These are phyloP conservation scores for Zalophus californianus DNA, from an alignment of 2,797 vertebrate genomes.

Conservation along the genomic window DNA sequence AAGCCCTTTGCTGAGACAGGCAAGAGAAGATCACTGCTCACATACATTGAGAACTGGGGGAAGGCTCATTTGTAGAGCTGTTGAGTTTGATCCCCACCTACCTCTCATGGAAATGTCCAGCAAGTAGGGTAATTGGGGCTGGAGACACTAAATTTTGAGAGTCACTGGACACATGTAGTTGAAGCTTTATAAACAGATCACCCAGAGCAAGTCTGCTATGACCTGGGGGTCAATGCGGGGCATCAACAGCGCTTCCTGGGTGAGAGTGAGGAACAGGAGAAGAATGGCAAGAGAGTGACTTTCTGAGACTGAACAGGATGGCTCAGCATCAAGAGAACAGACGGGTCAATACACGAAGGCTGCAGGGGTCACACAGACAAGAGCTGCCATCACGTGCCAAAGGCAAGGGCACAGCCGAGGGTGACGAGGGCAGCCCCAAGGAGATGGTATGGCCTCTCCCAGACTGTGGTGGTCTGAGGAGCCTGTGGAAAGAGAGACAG, in stretches of 20 bases:
- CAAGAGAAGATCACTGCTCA: neutral
- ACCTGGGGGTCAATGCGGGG: neutral
- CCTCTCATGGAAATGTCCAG: neutral
- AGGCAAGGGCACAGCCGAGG: neutral
- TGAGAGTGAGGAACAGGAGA: neutral
- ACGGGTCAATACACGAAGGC: neutral
- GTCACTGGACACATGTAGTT: neutral
- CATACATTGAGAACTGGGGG: no score
- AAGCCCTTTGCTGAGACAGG: neutral
- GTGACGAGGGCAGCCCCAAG: neutral
- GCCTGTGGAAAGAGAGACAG: neutral
- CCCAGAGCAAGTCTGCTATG: neutral
- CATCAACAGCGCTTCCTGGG: neutral
- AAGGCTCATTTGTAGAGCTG: neutral
- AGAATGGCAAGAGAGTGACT: neutral
- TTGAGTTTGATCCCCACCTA: neutral
- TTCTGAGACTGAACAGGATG: neutral
- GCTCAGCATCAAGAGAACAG: neutral
- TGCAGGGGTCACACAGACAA: neutral
- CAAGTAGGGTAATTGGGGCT: neutral
- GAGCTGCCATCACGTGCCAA: neutral
- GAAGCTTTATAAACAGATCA: neutral
- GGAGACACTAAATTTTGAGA: neutral
- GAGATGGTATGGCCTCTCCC: neutral
- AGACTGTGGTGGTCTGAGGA: neutral